Evolutionary conservation across 2,113 vertebrate genomes (phyloP), one percentile per base, ranked within the genome.

Genomic region (Seriola dumerili): DNA sequence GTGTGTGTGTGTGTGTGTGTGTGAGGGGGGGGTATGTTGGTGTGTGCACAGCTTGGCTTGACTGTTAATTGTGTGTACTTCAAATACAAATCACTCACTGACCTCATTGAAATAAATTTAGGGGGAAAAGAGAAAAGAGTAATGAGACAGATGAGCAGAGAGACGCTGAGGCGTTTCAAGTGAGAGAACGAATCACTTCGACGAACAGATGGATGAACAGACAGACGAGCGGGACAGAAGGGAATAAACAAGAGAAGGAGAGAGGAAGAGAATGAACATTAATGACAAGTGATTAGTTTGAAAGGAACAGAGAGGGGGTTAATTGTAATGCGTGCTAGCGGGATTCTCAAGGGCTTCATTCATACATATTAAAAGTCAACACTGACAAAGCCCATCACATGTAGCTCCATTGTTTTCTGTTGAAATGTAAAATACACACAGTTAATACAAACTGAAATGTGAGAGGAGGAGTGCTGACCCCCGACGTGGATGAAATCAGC

Each of bases 291-390:
- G 68, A 23, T 55, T 11, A 0, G 78, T 23, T 0, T 67, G 58
- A 82, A 72, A 44, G 63, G 8, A 79, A 21, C 52, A 48, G 3
- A 40, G 57, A 66, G 55, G 84, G 72, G 72, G 69, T 74, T 76
- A 57, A 80, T 83, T 85, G 76, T 77, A 4, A 64, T 71, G 55
- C 73, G 25, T 3, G 64, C 71, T 67, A 61, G 64, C 23, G 61
- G n/a, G 46, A 50, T 48, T 62, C 75, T 66, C 63, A 12, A n/a
- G 25, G 34, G 34, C 77, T 61, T 62, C 59, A 57, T 83, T 65
- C 59, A 61, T 83, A 4, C 85, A 85, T 81, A 70, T 73, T 52
- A 78, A 84, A 50, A 81, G 84, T 83, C 61, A 64, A 52, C 55
- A 7, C 0, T n/a, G 34, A 59, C 76, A 59, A 38, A 77, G 64